phyloP scores from a whole-genome alignment of 2,797 vertebrate species.

The Enteromius thamalakanensis region DNA sequence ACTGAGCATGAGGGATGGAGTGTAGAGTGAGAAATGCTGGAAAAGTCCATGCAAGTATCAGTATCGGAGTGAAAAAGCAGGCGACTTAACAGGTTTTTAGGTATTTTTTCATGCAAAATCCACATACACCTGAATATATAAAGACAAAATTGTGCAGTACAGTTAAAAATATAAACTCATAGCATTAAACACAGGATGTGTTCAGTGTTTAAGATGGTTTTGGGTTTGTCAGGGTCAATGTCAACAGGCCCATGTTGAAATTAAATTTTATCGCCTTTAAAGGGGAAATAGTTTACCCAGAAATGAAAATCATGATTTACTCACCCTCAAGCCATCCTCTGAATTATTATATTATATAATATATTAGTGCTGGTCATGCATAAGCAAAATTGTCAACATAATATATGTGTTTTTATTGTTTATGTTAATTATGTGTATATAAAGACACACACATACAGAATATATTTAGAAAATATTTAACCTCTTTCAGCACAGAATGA shows the following conservation, averaged over 20 bases:
- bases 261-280: background rate
- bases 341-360: too few species aligned
- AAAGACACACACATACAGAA: too few species aligned
- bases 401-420: too few species aligned
- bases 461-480: background rate
- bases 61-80: background rate
- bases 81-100: background rate
- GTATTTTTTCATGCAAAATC: background rate
- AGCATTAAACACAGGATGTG: background rate
- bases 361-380: too few species aligned
- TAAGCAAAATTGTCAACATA: too few species aligned
- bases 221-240: background rate
- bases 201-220: background rate
- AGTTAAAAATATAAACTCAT: background rate
- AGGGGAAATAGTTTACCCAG: background rate
- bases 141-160: background rate
- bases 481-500: background rate
- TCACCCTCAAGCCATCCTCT: too few species aligned
- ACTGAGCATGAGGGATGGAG: background rate
- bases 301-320: background rate
- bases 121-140: background rate
- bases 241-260: background rate
- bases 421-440: too few species aligned
- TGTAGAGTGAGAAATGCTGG: background rate
- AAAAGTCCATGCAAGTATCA: background rate